Conservation (phyloP, 2,113 vertebrate species). For the Mesembrinibis cayennensis region DNA sequence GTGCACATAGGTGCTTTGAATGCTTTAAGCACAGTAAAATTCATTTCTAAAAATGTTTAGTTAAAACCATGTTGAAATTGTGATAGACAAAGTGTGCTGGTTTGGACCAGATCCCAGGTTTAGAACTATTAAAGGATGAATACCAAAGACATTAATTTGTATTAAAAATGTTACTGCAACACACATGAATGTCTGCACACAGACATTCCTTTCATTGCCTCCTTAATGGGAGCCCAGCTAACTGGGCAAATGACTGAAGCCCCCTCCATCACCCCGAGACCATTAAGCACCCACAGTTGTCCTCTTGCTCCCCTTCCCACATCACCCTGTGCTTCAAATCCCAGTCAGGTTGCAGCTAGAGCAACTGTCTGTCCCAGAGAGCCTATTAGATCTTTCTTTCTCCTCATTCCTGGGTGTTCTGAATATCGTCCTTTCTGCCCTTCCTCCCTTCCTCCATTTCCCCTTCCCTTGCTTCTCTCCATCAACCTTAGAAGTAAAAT, state of each 20-base stretch:
- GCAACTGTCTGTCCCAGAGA: background rate
- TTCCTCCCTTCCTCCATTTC: background rate
- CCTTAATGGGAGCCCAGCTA: background rate
- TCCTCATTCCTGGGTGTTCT: background rate
- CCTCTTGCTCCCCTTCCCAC: background rate
- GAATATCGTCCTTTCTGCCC: background rate
- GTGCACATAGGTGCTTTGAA: background rate
- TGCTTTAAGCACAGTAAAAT: background rate
- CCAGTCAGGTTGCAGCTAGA: background rate
- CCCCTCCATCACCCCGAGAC: background rate
- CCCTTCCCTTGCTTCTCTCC: background rate
- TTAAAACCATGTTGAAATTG: background rate
- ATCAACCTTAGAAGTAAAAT: background rate
- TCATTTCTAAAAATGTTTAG: background rate
- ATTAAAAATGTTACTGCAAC: background rate
- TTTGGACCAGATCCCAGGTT: background rate
- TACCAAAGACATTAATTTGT: background rate
- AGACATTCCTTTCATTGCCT: background rate
- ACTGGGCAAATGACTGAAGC: background rate
- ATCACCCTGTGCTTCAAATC: rapidly evolving
- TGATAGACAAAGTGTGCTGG: background rate
- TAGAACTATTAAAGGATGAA: background rate
- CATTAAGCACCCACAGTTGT: background rate
- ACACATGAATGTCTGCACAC: rapidly evolving
- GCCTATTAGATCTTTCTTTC: background rate